Evolutionary conservation across 2,797 vertebrate species (phyloP), one percentile per base, ranked within the genome.

Genomic region (Hypotaenidia okinawae): DNA sequence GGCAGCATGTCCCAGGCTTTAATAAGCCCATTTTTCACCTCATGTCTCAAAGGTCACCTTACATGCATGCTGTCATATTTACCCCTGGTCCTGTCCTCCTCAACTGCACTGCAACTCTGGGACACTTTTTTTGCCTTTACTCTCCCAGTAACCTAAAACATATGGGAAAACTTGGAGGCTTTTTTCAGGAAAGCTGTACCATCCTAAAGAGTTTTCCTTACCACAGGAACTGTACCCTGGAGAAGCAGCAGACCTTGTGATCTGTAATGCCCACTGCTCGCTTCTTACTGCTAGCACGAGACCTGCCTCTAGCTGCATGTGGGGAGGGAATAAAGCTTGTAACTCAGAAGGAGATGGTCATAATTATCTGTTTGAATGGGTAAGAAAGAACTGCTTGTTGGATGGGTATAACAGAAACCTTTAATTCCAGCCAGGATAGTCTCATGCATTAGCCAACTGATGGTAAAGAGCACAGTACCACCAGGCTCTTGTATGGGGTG

Each of bases 341-440:
- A 73, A 54, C 33, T 95, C 2, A 5, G 82, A 63, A 86, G 76
- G 58, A 87, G 51, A 37, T 43, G 43, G 51, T 88, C 69, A 73
- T 84, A 93, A 6, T 92, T 92, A 86, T 92, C 89, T 86, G 70
- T 62, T 81, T 96, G 62, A 72, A 84, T 3, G 73, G 32, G 6
- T 81, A 84, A 96, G 93, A 97, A 96, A 94, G 95, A 92, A 12
- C 69, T 79, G 39, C 73, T 88, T 96, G 93, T 95, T 94, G 52
- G 41, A 27, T 82, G 80, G 8, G 5, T 74, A 82, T 86, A 79
- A 96, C 95, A 84, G 93, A 68, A 5, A 77, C 61, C 75, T 95
- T 94, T 82, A 87, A 82, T 94, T 93, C 67, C 32, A 94, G 83
- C 72, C 83, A 87, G 80, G 70, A 58, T 84, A 39, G 80, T 91